Evolutionary conservation across 2,113 vertebrate species (phyloP).

Genomic region (Ardeotis arabs): DNA sequence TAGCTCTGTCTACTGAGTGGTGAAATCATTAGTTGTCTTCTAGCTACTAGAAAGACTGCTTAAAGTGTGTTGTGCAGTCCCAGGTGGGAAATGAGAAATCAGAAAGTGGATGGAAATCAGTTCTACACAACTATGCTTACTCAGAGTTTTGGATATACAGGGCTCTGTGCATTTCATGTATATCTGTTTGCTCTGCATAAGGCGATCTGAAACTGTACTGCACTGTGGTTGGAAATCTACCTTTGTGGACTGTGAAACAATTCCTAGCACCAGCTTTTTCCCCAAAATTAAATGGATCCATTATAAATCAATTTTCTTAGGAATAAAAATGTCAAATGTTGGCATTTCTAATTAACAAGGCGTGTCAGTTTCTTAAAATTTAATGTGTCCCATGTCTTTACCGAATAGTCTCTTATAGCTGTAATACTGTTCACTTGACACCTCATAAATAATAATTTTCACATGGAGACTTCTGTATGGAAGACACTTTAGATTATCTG

Average conservation of each 20-base stretch:
- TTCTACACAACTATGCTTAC: background rate
- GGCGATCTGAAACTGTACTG: background rate
- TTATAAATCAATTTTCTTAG: slow-evolving; percentile 21
- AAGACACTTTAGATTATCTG: background rate
- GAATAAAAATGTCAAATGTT: slow-evolving; percentile 25
- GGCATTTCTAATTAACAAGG: slow-evolving; percentile 22
- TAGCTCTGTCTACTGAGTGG: background rate
- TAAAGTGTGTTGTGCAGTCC: background rate
- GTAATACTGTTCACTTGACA: background rate
- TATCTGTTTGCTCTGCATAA: background rate
- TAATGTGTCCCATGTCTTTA: background rate
- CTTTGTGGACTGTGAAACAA: background rate
- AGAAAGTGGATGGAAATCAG: background rate
- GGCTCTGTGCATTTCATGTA: background rate
- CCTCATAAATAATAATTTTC: slow-evolving; percentile 52
- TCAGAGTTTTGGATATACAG: background rate
- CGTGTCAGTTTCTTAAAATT: background rate
- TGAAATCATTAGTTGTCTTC: background rate
- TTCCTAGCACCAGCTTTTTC: background rate
- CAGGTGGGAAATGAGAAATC: background rate
- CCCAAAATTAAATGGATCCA: background rate
- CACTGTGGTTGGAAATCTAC: background rate
- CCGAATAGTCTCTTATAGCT: background rate
- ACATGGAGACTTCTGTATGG: background rate
- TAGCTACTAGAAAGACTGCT: background rate